Percentiles rank a stretch among this genome's conserved stretches.
Conservation (phyloP, 2,113 vertebrate species). For the Thunnus thynnus region DNA sequence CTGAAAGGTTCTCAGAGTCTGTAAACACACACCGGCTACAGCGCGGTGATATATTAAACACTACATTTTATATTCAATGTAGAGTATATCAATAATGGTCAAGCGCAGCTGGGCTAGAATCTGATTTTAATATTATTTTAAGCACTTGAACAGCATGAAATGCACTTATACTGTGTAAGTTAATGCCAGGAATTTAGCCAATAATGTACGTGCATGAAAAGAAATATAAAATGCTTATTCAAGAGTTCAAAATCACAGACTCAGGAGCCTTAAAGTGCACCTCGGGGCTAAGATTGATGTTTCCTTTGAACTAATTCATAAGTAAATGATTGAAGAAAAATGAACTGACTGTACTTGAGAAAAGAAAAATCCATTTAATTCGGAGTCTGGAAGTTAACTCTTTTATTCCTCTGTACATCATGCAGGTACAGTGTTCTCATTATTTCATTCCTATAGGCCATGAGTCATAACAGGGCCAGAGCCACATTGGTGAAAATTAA, state of each 20-base stretch:
- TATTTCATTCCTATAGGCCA: constrained; percentile 20
- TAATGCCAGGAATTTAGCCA: not conserved
- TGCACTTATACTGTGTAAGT: not conserved
- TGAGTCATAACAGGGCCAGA: constrained; percentile 29
- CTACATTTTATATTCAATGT: not conserved
- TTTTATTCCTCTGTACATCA: not conserved
- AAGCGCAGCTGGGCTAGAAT: not conserved
- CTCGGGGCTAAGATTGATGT: not conserved
- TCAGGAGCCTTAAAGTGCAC: not conserved
- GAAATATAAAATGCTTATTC: not conserved
- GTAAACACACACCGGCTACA: not conserved
- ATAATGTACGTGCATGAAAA: not conserved
- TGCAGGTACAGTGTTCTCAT: constrained; percentile 9
- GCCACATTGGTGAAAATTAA: constrained; percentile 47
- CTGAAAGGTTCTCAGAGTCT: not conserved
- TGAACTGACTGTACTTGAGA: not conserved
- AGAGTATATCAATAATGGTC: not conserved
- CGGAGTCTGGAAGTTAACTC: not conserved
- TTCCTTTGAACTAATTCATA: not conserved
- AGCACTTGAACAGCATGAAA: constrained; percentile 14
- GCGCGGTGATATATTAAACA: not conserved
- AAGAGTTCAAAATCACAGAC: not conserved
- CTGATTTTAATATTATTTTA: not conserved
- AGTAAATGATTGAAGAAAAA: not conserved
- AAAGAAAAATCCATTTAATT: not conserved